These are phyloP conservation scores for Pangasius sanitwongsei DNA, from an alignment of 2,797 vertebrate genomes.

Conservation along the genomic window DNA sequence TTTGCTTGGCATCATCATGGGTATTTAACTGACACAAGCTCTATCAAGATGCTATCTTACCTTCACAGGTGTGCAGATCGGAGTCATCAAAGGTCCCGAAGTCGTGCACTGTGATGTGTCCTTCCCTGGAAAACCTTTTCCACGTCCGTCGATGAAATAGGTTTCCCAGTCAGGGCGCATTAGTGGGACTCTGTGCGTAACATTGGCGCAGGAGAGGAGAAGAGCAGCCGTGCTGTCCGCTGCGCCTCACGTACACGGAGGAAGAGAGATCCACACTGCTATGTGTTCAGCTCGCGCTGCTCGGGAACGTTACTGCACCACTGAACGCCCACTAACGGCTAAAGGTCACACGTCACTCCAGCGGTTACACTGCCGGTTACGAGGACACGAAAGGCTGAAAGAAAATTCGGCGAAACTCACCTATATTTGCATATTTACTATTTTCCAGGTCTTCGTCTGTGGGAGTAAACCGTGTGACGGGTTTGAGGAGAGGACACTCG, in stretches of 20 bases:
- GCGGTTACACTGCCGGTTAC: neutral
- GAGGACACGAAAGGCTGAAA: neutral
- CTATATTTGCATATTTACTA: neutral
- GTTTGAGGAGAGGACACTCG: neutral
- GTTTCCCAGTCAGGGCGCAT: slow-evolving; percentile 47
- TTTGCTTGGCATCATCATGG: neutral
- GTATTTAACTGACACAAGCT: neutral
- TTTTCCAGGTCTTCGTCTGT: neutral
- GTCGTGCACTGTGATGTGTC: slow-evolving; percentile 39
- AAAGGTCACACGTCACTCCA: slow-evolving; percentile 44
- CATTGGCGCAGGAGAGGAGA: slow-evolving; percentile 3
- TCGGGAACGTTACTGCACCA: neutral
- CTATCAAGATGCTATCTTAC: slow-evolving; percentile 36
- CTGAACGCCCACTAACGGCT: slow-evolving; percentile 35
- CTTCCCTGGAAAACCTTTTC: slow-evolving; percentile 21
- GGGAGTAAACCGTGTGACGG: neutral
- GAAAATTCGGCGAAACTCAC: neutral
- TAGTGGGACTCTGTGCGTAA: slow-evolving; percentile 26
- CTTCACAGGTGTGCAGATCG: slow-evolving; percentile 58
- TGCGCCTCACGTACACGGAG: slow-evolving; percentile 1
- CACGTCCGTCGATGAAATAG: slow-evolving; percentile 22
- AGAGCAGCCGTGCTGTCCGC: slow-evolving; percentile 19
- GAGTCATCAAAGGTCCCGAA: slow-evolving; percentile 56
- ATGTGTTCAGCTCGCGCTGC: neutral
- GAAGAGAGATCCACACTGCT: slow-evolving; percentile 17